phyloP scores from a whole-genome alignment of 35 echinoderm and acorn worm species.

The Nesometra sesokonis region DNA sequence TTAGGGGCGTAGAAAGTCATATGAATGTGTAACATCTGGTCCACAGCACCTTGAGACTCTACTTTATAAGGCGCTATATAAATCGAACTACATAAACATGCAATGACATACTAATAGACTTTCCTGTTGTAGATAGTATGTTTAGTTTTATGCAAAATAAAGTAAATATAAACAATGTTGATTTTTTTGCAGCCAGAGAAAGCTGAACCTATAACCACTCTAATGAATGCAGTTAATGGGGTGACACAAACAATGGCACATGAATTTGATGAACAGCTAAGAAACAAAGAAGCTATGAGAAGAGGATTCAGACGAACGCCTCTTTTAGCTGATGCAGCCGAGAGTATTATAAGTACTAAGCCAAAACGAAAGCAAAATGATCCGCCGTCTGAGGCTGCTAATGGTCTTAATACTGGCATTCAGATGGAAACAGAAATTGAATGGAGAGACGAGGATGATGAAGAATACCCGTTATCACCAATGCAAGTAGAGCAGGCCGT shows the following conservation, averaged over 20 bases:
- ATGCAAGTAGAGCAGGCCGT: not conserved
- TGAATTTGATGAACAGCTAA: not conserved
- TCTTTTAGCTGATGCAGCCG: not conserved
- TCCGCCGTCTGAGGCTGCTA: not conserved
- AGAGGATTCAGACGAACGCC: not conserved
- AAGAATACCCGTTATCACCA: not conserved
- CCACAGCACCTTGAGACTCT: no score
- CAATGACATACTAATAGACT: no score
- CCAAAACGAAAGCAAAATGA: not conserved
- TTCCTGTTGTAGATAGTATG: no score
- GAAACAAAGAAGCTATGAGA: not conserved
- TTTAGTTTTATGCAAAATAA: no score
- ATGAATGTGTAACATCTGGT: no score
- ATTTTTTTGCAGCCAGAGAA: not conserved
- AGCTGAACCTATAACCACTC: not conserved
- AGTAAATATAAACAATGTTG: not conserved
- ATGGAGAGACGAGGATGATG: not conserved
- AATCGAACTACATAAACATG: no score
- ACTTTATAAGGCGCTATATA: no score
- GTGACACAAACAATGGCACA: not conserved
- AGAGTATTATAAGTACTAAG: not conserved
- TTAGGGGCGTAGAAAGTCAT: no score
- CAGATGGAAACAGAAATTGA: not conserved
- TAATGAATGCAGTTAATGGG: not conserved
- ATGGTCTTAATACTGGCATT: not conserved